A percentile compares a stretch with the other conserved stretches of the same genome.
phyloP scores from a whole-genome alignment of 53 echinoderm and acorn worm species.

The Arbacia lixula region DNA sequence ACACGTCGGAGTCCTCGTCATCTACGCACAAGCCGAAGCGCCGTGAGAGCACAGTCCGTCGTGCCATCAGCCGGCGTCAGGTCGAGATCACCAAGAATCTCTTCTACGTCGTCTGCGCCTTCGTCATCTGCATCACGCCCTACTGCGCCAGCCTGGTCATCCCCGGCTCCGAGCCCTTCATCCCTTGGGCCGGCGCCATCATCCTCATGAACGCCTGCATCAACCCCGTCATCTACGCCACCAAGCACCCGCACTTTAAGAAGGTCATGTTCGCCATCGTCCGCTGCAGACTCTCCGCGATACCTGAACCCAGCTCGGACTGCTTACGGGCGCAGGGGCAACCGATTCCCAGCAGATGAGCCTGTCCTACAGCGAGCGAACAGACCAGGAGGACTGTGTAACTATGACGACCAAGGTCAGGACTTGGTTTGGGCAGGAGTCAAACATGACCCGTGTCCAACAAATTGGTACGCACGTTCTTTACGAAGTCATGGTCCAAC shows the following conservation, averaged over 20 bases:
- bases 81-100: conserved; percentile 94
- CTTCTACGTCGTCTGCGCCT: conserved; percentile 95
- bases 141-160: conserved; percentile 89
- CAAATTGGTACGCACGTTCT: too few relatives aligned
- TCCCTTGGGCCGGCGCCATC: conserved; percentile 90
- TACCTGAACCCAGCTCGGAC: conserved; percentile 84
- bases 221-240: conserved; percentile 87
- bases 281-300: conserved; percentile 64
- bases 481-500: too few relatives aligned
- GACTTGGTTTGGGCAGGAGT: too few relatives aligned
- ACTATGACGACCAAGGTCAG: too few relatives aligned
- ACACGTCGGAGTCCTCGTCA: conserved; percentile 78
- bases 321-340: conserved; percentile 71
- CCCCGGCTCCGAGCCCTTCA: conserved; percentile 85
- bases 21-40: conserved; percentile 70
- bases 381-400: neutral
- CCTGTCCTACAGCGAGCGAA: neutral
- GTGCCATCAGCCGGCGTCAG: conserved; percentile 76
- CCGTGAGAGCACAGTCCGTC: conserved; percentile 70
- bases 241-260: conserved; percentile 91
- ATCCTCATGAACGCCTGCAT: conserved; percentile 88
- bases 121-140: conserved; percentile 89
- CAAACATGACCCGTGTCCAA: too few relatives aligned
- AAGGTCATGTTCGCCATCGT: conserved; percentile 85
- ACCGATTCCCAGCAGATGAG: conserved; percentile 39